These are phyloP conservation scores for Ctenochaetus hawaiiensis DNA, from an alignment of 2,797 vertebrate species.

Conservation along the genomic window DNA sequence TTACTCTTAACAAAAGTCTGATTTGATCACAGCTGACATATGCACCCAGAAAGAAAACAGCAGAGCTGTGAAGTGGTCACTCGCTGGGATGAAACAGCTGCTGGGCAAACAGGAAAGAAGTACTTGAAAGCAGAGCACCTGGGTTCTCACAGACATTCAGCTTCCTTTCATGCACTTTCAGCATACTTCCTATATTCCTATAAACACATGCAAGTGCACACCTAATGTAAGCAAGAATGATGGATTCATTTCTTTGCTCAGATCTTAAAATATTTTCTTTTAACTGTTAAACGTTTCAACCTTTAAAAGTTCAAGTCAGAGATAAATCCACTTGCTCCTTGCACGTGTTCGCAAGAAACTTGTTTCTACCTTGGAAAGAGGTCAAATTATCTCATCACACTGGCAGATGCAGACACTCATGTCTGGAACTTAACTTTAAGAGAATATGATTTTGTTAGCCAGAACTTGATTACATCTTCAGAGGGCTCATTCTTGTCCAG, in stretches of 20 bases:
- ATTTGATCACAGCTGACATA: slow-evolving; percentile 73
- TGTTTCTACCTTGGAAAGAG: slow-evolving; percentile 24
- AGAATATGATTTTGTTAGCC: slow-evolving; percentile 44
- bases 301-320: neutral
- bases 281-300: neutral
- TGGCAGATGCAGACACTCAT: slow-evolving; percentile 34
- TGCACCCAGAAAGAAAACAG: slow-evolving; percentile 80
- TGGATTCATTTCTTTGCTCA: neutral
- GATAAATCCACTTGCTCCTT: slow-evolving; percentile 6
- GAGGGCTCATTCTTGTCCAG: slow-evolving; percentile 1
- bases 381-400: slow-evolving; percentile 44
- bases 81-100: slow-evolving; percentile 68
- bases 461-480: slow-evolving; percentile 54
- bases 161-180: slow-evolving; percentile 63
- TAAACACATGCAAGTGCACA: slow-evolving; percentile 16
- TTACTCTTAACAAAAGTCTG: slow-evolving; percentile 68
- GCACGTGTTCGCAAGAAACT: slow-evolving; percentile 24
- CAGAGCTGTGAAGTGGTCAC: slow-evolving; percentile 74
- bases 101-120: slow-evolving; percentile 74
- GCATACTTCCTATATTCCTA: slow-evolving; percentile 13
- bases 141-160: slow-evolving; percentile 61
- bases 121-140: slow-evolving; percentile 77
- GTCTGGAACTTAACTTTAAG: slow-evolving; percentile 29
- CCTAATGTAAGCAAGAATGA: neutral
- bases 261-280: neutral